A percentile compares a stretch with the other conserved stretches of the same genome.
Evolutionary conservation across 1,140 invertebrate genomes (phyloP).

Genomic region (Tigriopus japonicus): DNA sequence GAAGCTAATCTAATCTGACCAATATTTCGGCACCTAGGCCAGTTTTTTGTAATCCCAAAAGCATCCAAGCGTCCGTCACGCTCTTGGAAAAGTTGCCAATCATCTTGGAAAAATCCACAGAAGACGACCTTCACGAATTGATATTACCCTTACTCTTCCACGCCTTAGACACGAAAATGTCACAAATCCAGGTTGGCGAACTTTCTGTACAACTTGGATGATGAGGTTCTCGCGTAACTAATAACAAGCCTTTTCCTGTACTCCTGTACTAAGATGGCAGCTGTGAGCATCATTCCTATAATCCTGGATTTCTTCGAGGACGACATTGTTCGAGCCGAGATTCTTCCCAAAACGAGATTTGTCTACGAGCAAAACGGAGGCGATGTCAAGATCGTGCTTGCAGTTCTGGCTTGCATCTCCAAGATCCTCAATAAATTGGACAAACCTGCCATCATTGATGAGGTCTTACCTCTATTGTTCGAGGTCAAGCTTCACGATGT

Average conservation of each 20-base stretch:
- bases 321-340: slow-evolving; percentile 51
- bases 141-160: slow-evolving; percentile 71
- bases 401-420: slow-evolving; percentile 44
- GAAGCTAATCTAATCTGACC: slow-evolving; percentile 23
- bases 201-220: too few relatives aligned
- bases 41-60: slow-evolving; percentile 61
- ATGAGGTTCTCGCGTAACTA: too few relatives aligned
- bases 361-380: slow-evolving; percentile 67
- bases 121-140: slow-evolving; percentile 55
- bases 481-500: slow-evolving; percentile 69
- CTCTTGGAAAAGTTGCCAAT: slow-evolving; percentile 78
- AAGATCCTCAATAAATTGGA: slow-evolving; percentile 58
- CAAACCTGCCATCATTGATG: slow-evolving; percentile 67
- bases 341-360: slow-evolving; percentile 65
- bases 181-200: slow-evolving; percentile 62
- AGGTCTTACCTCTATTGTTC: slow-evolving; percentile 73
- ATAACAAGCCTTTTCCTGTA: too few relatives aligned
- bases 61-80: slow-evolving; percentile 71
- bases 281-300: slow-evolving; percentile 65
- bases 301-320: slow-evolving; percentile 69
- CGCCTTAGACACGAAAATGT: slow-evolving; percentile 72
- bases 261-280: slow-evolving; percentile 44
- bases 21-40: slow-evolving; percentile 29
- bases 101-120: slow-evolving; percentile 64
- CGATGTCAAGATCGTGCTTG: slow-evolving; percentile 52